Evolutionary conservation across 2,888 invertebrate genomes (phyloP), one percentile per base, ranked within the genome.

Genomic region (Cerastoderma edule): DNA sequence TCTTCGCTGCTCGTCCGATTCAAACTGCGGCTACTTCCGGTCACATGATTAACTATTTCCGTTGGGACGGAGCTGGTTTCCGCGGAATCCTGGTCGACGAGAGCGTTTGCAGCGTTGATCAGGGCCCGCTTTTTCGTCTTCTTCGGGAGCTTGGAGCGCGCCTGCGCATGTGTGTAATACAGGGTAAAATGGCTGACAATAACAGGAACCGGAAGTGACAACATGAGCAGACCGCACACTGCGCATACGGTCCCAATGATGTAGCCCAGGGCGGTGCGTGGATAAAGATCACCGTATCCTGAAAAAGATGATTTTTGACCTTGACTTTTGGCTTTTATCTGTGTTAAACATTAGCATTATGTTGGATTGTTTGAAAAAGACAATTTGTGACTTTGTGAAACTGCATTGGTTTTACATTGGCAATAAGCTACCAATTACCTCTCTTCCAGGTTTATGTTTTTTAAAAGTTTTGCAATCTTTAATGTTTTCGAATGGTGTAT

Each of bases 131-230:
- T 89, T 75, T 84, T 87, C 22, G 84, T 82, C 75, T 91, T 90
- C 78, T 90, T 91, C 0, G 92, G 92, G 44, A 91, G 82, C 78
- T 91, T 92, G 28, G 89, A 67, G 56, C 85, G 78, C n/a, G 92
- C 92, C 73, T 92, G 91, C 4, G 91, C 91, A 74, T 92, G 92
- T 4, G 90, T 88, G 72, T 92, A 92, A 78, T 91, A 92, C 28
- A 91, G 79, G 5, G 92, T 90, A 75, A 92, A 92, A 80, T 92
- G 91, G 77, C 89, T 91, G 33, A 92, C 91, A 60, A 92, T 91
- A 30, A 92, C 90, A 2, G 92, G 92, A 24, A 92, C 91, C 16
- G 92, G 92, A 60, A 92, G 86, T 13, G 91, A 90, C 66, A 92
- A 79, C 83, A 91, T 91, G 32, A 92, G 86, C 19, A 92, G 88